These are phyloP conservation scores for Psammodynastes pulverulentus DNA, from an alignment of 2,113 vertebrate genomes.

Conservation along the genomic window DNA sequence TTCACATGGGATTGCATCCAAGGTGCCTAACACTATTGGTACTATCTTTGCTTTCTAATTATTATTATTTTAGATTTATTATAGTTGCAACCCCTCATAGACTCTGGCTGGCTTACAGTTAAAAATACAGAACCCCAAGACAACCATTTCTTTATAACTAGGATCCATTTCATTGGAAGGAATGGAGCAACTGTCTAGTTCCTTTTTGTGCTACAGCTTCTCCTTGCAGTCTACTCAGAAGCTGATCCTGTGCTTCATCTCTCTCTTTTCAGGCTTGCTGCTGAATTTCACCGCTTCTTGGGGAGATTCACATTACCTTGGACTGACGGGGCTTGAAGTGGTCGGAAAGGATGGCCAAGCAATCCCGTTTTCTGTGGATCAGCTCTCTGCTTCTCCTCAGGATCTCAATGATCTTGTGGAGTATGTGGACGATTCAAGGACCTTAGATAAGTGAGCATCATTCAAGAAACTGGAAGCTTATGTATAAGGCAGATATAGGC, in stretches of 20 bases:
- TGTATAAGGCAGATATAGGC: no score
- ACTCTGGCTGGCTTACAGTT: background rate
- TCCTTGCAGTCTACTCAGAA: background rate
- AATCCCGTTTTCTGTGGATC: slow-evolving; percentile 74
- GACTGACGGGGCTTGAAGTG: slow-evolving; percentile 90
- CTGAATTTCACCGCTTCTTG: slow-evolving; percentile 86
- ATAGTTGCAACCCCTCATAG: background rate
- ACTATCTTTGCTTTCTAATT: background rate
- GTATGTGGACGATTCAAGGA: slow-evolving; percentile 78
- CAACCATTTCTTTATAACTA: background rate
- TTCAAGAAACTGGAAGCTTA: background rate
- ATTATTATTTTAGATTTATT: background rate
- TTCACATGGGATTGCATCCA: background rate
- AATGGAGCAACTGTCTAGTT: no score
- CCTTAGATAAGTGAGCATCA: slow-evolving; percentile 84
- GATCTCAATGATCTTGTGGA: slow-evolving; percentile 89
- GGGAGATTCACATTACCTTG: slow-evolving; percentile 90
- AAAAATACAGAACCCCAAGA: background rate
- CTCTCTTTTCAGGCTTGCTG: slow-evolving; percentile 75
- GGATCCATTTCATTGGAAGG: background rate
- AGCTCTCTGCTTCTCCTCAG: slow-evolving; percentile 81
- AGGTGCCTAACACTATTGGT: background rate
- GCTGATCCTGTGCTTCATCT: background rate
- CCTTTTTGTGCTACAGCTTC: background rate
- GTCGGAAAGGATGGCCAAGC: slow-evolving; percentile 83